phyloP scores from a whole-genome alignment of 92 coral and sea anemone genomes.

The Phenganax subtilis region DNA sequence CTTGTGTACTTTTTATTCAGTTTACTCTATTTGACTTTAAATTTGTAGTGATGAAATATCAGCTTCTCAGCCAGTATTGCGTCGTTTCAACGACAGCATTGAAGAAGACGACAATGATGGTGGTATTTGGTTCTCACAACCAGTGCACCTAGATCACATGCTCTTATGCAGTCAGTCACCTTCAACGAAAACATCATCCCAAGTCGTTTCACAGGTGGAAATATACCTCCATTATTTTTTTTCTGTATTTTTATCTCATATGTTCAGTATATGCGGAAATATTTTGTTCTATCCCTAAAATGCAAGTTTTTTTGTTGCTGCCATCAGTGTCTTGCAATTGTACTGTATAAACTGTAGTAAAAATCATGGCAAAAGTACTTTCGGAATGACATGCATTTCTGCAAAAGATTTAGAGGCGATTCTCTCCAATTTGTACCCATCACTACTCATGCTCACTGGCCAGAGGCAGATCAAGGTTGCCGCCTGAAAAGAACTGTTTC shows the following conservation, averaged over 20 bases:
- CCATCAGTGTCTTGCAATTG: no score
- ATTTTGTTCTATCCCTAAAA: no score
- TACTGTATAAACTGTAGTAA: no score
- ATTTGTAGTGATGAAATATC: constrained; percentile 52
- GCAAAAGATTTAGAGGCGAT: no score
- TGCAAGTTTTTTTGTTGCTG: no score
- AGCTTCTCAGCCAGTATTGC: constrained; percentile 93
- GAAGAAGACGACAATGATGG: constrained; percentile 51
- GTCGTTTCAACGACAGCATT: constrained; percentile 56
- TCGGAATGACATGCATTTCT: no score
- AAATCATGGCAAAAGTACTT: no score
- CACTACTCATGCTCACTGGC: no score
- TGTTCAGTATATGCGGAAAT: no score
- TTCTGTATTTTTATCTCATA: neutral
- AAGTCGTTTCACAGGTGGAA: constrained; percentile 44
- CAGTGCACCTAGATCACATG: constrained; percentile 93
- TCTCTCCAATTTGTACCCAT: no score
- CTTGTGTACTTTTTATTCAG: neutral
- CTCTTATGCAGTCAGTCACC: constrained; percentile 81
- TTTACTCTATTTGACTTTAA: neutral
- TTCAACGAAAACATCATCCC: constrained; percentile 79
- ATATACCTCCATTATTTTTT: neutral
- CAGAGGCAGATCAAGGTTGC: neutral
- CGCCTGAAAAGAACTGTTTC: neutral
- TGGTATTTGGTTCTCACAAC: constrained; percentile 86